phyloP scores from a whole-genome alignment of 2,888 invertebrate species.

The Cyrtodaria siliqua region DNA sequence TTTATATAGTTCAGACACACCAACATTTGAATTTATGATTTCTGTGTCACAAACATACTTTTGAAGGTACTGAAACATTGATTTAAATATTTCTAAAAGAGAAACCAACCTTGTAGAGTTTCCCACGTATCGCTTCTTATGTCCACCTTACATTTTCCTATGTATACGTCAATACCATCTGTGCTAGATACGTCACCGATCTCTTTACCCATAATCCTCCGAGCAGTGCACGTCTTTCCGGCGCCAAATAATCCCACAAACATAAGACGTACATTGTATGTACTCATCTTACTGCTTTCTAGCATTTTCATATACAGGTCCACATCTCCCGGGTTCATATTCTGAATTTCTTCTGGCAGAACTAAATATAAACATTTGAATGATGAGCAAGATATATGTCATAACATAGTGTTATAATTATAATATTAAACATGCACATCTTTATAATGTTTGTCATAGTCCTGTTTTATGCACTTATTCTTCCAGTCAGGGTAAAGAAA shows the following conservation, averaged over 20 bases:
- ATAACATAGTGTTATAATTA: too few relatives aligned
- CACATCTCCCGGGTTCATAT: conserved; percentile 37
- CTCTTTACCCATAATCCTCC: conserved; percentile 42
- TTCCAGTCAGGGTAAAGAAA: too few relatives aligned
- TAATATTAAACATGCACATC: too few relatives aligned
- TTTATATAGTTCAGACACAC: too few relatives aligned
- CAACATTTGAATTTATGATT: too few relatives aligned
- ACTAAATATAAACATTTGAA: too few relatives aligned
- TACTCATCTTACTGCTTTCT: conserved; percentile 28
- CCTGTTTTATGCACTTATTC: too few relatives aligned
- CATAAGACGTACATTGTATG: conserved; percentile 50
- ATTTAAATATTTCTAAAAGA: too few relatives aligned
- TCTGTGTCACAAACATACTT: too few relatives aligned
- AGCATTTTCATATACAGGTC: conserved; percentile 36
- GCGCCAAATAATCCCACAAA: conserved; percentile 53
- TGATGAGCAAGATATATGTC: too few relatives aligned
- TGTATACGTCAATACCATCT: conserved; percentile 55
- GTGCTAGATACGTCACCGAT: conserved; percentile 46
- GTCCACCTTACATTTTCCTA: conserved; percentile 46
- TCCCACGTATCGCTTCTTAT: conserved; percentile 25
- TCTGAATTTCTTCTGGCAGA: conserved; percentile 36
- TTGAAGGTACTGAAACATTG: too few relatives aligned
- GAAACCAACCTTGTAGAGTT: conserved; percentile 39
- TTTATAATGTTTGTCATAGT: too few relatives aligned
- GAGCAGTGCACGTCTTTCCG: conserved; percentile 43